Evolutionary conservation across 2,888 invertebrate genomes (phyloP).

Genomic region (Tineola bisselliella): DNA sequence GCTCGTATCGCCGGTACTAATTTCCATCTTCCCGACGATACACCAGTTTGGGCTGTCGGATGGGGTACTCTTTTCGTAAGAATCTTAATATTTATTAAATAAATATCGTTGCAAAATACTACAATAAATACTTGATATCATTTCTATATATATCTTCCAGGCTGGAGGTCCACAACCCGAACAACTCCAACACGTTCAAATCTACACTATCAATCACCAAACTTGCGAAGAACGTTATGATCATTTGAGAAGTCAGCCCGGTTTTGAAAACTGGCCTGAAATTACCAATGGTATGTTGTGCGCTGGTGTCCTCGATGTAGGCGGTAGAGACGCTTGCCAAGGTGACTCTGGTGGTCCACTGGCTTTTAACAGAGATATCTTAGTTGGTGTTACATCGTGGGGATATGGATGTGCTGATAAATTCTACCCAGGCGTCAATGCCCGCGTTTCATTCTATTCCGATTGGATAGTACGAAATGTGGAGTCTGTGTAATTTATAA

Average conservation of each 20-base stretch:
- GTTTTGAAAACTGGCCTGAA: slow-evolving; percentile 21
- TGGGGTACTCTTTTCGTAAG: slow-evolving; percentile 15
- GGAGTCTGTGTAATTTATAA: no score
- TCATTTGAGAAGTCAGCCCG: no score
- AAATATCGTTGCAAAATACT: no score
- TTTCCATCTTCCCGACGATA: slow-evolving; percentile 13
- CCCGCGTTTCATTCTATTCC: slow-evolving; percentile 28
- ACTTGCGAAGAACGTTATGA: slow-evolving; percentile 37
- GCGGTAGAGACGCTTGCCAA: slow-evolving; percentile 25
- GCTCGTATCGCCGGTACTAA: slow-evolving; percentile 14
- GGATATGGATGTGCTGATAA: slow-evolving; percentile 44
- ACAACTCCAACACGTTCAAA: slow-evolving; percentile 21
- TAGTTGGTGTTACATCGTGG: slow-evolving; percentile 48
- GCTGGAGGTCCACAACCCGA: slow-evolving; percentile 15
- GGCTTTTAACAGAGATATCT: slow-evolving; percentile 27
- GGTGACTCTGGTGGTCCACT: slow-evolving; percentile 40
- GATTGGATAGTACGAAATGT: slow-evolving; percentile 18
- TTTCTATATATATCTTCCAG: slow-evolving; percentile 16
- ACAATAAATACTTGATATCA: no score
- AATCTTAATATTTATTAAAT: not conserved
- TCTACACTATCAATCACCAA: slow-evolving; percentile 34
- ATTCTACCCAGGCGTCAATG: slow-evolving; percentile 47
- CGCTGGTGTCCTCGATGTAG: slow-evolving; percentile 33
- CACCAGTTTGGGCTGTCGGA: slow-evolving; percentile 10
- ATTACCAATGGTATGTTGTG: slow-evolving; percentile 44